These are phyloP conservation scores for Choreutis nemorana DNA, from an alignment of 2,888 invertebrate genomes.

Conservation along the genomic window DNA sequence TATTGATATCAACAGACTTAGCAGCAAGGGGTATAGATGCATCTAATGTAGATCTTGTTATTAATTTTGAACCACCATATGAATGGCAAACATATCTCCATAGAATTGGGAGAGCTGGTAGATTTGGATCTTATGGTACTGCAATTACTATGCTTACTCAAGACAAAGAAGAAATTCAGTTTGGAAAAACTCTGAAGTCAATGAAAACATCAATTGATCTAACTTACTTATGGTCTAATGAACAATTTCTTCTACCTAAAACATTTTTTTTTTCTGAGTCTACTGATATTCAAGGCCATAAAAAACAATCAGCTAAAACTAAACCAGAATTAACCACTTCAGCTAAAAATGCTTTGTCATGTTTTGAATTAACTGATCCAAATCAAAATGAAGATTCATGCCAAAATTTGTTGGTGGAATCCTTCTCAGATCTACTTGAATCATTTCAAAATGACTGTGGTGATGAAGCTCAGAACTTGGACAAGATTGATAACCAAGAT, in stretches of 20 bases:
- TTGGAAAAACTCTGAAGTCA: constrained; percentile 64
- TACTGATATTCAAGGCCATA: too few relatives aligned
- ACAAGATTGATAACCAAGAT: too few relatives aligned
- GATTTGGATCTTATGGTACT: constrained; percentile 88
- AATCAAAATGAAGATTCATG: constrained; percentile 19
- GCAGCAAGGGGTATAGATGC: constrained; percentile 95
- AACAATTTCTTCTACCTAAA: constrained; percentile 14
- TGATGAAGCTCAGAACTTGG: too few relatives aligned
- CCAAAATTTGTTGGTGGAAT: constrained; percentile 15
- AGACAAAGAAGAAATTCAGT: constrained; percentile 68
- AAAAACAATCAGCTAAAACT: background rate
- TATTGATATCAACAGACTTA: constrained; percentile 90
- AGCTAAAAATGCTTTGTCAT: constrained; percentile 13
- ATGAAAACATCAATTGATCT: constrained; percentile 50
- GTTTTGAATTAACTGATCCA: constrained; percentile 20
- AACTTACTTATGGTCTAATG: constrained; percentile 28
- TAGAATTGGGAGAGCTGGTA: constrained; percentile 93
- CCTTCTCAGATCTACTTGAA: constrained; percentile 28
- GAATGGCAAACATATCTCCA: constrained; percentile 89
- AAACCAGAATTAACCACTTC: background rate
- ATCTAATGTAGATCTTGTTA: constrained; percentile 89
- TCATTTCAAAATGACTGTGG: constrained; percentile 24
- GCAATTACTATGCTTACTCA: constrained; percentile 78
- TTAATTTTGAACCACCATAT: constrained; percentile 88
- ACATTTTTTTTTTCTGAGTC: too few relatives aligned